A percentile compares a stretch with the other conserved stretches of the same genome.
These are phyloP conservation scores for Craseonycteris thonglongyai DNA, from an alignment of 2,113 vertebrate genomes.

Conservation along the genomic window DNA sequence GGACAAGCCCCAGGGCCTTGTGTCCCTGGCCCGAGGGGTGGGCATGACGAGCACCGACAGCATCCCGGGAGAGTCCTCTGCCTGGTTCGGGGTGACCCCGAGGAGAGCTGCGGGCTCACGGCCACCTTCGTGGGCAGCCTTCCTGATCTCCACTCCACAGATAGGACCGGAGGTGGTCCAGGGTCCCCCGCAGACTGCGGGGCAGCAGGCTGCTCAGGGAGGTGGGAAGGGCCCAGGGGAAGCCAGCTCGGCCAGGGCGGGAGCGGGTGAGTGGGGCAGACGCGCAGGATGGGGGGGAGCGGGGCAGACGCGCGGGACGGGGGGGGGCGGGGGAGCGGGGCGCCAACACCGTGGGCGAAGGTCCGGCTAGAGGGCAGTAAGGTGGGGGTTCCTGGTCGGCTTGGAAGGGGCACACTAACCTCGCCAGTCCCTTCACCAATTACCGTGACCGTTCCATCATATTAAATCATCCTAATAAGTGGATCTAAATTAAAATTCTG, in stretches of 20 bases:
- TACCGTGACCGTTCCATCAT: accelerated
- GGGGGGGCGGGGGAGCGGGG: too few species aligned
- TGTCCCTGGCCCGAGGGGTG: too few species aligned
- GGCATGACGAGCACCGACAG: neutral
- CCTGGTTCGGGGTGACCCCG: accelerated
- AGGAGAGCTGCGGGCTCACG: accelerated
- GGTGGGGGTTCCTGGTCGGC: neutral
- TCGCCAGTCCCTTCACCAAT: too few species aligned
- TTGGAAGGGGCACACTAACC: accelerated
- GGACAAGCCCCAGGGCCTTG: too few species aligned
- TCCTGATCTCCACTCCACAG: accelerated
- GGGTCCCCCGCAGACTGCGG: accelerated
- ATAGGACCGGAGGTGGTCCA: neutral
- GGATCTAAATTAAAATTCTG: neutral
- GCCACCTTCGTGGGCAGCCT: too few species aligned
- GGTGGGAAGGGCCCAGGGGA: neutral
- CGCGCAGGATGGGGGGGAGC: accelerated
- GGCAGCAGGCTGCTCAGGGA: neutral
- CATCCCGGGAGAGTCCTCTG: accelerated
- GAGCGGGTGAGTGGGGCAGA: neutral
- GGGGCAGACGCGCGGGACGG: accelerated
- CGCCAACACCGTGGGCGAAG: neutral
- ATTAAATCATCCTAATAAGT: neutral
- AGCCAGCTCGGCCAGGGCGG: accelerated
- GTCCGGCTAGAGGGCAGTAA: neutral